A percentile compares a stretch with the other conserved stretches of the same genome.
Conservation (phyloP, 37 sponge, comb jelly and placozoan species). For the Bolinopsis microptera region DNA sequence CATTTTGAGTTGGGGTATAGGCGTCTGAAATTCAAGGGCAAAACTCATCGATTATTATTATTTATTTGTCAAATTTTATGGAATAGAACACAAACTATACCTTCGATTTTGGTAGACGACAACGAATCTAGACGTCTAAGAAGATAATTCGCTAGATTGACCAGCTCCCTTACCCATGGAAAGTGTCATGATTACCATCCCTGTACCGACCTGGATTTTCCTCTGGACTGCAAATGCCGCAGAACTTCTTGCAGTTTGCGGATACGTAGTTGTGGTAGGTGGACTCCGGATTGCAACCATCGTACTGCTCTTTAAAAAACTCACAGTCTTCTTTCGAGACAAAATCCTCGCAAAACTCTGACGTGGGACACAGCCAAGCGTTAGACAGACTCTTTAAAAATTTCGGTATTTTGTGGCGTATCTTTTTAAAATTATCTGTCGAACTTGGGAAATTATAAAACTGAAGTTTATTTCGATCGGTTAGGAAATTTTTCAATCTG, state of each 20-base stretch:
- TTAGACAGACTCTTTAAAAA: background rate
- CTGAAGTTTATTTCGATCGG: background rate
- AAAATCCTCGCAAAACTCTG: background rate
- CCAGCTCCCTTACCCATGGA: too few species aligned
- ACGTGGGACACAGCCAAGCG: background rate
- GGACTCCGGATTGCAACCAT: background rate
- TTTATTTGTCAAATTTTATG: background rate
- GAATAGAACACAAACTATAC: background rate
- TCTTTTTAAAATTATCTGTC: background rate
- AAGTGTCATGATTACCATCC: background rate
- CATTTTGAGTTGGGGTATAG: background rate
- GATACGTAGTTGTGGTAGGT: constrained; percentile 21
- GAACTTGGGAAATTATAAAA: background rate
- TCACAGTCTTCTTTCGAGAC: background rate
- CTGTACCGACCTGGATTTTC: background rate
- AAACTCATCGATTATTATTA: background rate
- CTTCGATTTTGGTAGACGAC: background rate
- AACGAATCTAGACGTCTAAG: background rate
- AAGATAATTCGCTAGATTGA: background rate
- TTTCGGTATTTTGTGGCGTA: background rate
- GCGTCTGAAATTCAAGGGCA: background rate
- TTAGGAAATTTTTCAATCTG: background rate
- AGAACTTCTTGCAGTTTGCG: constrained; percentile 20
- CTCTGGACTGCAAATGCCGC: background rate
- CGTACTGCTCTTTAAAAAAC: background rate